These are phyloP conservation scores for Myotis davidii DNA, from an alignment of 2,113 vertebrate species.

Conservation along the genomic window DNA sequence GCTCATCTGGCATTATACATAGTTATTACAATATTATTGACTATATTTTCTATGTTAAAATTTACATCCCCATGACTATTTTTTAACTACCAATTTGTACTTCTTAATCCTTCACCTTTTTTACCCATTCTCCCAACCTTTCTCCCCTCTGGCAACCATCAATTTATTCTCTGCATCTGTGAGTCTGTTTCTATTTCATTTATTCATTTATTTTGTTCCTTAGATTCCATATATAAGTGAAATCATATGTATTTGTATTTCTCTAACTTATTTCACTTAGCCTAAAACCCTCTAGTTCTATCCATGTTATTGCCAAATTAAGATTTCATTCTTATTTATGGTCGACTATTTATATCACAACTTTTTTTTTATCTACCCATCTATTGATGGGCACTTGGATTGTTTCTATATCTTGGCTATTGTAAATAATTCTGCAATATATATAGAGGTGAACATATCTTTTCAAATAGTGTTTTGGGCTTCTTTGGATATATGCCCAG, in stretches of 20 bases:
- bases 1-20: not conserved
- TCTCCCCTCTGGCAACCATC: not conserved
- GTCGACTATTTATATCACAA: not conserved
- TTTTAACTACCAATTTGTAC: not conserved
- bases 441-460: not conserved
- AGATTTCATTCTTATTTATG: not conserved
- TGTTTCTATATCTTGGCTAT: not conserved
- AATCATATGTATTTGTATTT: not conserved
- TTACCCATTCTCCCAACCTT: not conserved
- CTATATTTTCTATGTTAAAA: not conserved
- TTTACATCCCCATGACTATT: not conserved
- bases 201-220: not conserved
- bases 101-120: not conserved
- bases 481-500: not conserved
- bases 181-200: not conserved
- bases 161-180: not conserved
- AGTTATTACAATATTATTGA: not conserved
- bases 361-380: not conserved
- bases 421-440: not conserved
- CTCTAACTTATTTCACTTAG: not conserved
- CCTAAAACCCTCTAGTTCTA: not conserved
- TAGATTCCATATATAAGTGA: not conserved
- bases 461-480: not conserved
- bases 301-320: not conserved
- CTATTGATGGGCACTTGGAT: not conserved